These are phyloP conservation scores for Nephotettix cincticeps DNA, from an alignment of 1,140 invertebrate species.

Conservation along the genomic window DNA sequence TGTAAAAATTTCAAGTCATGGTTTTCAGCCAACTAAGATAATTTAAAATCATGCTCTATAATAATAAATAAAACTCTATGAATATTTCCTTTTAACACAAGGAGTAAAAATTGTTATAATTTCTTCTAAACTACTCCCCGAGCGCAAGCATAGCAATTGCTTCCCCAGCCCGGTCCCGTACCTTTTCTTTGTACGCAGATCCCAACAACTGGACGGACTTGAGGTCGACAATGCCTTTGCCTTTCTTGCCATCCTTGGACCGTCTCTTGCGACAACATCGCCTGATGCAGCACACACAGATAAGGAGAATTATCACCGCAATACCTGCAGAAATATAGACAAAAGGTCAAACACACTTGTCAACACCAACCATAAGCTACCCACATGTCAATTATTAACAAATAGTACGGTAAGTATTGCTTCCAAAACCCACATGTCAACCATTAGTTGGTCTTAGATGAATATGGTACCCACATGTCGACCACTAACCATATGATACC, in stretches of 20 bases:
- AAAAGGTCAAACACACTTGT: background rate
- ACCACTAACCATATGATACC: too few relatives aligned
- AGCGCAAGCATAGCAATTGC: background rate
- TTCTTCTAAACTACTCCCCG: too few relatives aligned
- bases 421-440: too few relatives aligned
- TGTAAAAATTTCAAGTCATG: too few relatives aligned
- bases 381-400: background rate
- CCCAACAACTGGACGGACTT: conserved; percentile 95
- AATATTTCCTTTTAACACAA: too few relatives aligned
- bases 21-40: too few relatives aligned
- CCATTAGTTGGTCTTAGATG: too few relatives aligned
- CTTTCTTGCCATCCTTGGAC: conserved; percentile 95
- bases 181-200: conserved; percentile 97
- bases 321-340: conserved; percentile 64
- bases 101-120: too few relatives aligned
- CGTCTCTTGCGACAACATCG: conserved; percentile 89
- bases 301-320: conserved; percentile 76
- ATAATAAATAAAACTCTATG: too few relatives aligned
- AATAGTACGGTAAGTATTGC: too few relatives aligned
- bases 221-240: conserved; percentile 91
- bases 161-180: conserved; percentile 49
- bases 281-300: conserved; percentile 92
- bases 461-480: too few relatives aligned
- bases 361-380: background rate
- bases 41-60: too few relatives aligned